phyloP scores from a whole-genome alignment of 1,140 invertebrate species.

The Cyclargus thomasi region DNA sequence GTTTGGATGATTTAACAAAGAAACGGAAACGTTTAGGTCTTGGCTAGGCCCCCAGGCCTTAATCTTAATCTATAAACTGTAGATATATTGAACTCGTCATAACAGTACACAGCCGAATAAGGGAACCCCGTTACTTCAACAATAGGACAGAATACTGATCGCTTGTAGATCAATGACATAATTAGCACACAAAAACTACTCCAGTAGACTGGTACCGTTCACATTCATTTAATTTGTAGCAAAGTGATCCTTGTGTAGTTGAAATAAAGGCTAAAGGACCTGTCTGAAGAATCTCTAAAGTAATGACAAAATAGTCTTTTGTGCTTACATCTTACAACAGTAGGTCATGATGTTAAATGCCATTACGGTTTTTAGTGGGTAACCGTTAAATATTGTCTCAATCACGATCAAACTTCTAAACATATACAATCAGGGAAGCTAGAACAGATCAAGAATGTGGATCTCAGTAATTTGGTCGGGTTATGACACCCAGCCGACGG shows the following conservation, averaged over 20 bases:
- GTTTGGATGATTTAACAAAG: too few relatives aligned
- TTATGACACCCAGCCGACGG: too few relatives aligned
- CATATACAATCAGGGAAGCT: too few relatives aligned
- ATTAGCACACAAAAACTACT: constrained; percentile 5
- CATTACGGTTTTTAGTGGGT: too few relatives aligned
- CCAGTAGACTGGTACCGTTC: neutral
- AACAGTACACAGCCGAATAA: neutral
- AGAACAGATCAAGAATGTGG: too few relatives aligned
- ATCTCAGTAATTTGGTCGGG: too few relatives aligned
- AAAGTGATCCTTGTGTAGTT: too few relatives aligned
- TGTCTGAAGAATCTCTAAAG: neutral
- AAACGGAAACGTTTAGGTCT: too few relatives aligned
- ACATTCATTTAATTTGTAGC: too few relatives aligned
- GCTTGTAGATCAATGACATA: neutral
- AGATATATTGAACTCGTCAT: neutral
- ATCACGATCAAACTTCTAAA: too few relatives aligned
- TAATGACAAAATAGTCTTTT: too few relatives aligned
- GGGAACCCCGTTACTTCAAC: neutral
- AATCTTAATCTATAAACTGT: neutral
- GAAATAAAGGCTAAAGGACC: neutral
- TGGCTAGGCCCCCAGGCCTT: neutral
- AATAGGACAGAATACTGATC: constrained; percentile 8
- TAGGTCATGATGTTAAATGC: neutral
- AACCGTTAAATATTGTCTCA: too few relatives aligned
- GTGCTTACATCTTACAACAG: neutral